phyloP scores from a whole-genome alignment of 2,113 vertebrate genomes.

The Siphamia tubifer region DNA sequence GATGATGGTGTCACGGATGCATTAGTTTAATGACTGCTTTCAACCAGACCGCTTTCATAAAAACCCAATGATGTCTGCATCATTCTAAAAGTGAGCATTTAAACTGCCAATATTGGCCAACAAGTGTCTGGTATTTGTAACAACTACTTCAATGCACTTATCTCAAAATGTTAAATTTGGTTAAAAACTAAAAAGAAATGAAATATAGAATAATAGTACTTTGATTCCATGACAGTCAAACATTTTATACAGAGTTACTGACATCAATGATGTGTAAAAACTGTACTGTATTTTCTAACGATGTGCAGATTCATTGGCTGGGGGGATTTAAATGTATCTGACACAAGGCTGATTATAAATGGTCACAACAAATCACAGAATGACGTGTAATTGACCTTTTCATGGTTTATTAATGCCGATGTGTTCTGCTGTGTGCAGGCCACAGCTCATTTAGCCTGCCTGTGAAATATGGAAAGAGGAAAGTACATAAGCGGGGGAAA shows the following conservation, averaged over 20 bases:
- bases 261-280: neutral
- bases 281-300: conserved; percentile 17
- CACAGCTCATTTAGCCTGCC: conserved; percentile 40
- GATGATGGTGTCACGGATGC: neutral
- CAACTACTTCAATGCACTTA: too few relatives aligned
- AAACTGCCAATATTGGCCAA: neutral
- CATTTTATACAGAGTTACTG: neutral
- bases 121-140: neutral
- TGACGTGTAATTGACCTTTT: conserved; percentile 66
- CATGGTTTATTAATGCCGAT: conserved; percentile 55
- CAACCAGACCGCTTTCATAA: neutral
- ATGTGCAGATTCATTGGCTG: neutral
- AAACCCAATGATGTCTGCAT: neutral
- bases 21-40: neutral
- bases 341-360: conserved; percentile 44
- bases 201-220: too few relatives aligned
- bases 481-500: conserved; percentile 22
- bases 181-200: too few relatives aligned
- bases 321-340: conserved; percentile 26
- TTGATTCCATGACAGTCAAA: neutral
- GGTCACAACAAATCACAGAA: conserved; percentile 42
- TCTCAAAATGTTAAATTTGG: too few relatives aligned
- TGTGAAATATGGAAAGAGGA: conserved; percentile 30
- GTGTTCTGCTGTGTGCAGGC: conserved; percentile 27
- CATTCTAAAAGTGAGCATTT: neutral